Conservation (phyloP, 2,888 invertebrate genomes). For the Venusia cambrica region DNA sequence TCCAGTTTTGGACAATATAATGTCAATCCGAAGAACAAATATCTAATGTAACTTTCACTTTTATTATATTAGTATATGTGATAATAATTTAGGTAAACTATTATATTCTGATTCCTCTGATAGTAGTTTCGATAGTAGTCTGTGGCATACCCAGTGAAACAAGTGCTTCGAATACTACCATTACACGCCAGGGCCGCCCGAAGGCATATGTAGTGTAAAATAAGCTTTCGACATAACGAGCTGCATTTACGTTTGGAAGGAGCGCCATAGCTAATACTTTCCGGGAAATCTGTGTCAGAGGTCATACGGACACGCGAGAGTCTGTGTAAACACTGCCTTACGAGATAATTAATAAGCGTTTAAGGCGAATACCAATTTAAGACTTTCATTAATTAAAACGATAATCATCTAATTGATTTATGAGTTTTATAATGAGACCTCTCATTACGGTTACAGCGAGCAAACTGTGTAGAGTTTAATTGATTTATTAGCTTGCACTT, state of each 20-base stretch:
- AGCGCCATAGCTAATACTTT: slow-evolving; percentile 57
- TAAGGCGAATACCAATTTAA: slow-evolving; percentile 54
- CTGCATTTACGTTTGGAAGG: slow-evolving; percentile 46
- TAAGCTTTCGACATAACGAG: slow-evolving; percentile 64
- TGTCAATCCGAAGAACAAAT: too few species aligned
- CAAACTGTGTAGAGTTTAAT: slow-evolving; percentile 7
- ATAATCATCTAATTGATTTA: slow-evolving; percentile 50
- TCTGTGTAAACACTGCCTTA: slow-evolving; percentile 49
- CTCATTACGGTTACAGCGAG: slow-evolving; percentile 30
- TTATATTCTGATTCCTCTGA: too few species aligned
- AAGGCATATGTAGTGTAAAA: slow-evolving; percentile 49
- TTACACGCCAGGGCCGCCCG: slow-evolving; percentile 38
- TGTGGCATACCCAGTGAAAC: neutral
- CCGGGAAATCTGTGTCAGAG: slow-evolving; percentile 61
- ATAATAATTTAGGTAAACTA: too few species aligned
- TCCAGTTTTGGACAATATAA: too few species aligned
- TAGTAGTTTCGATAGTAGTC: too few species aligned
- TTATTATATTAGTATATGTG: too few species aligned
- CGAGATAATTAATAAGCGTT: slow-evolving; percentile 61
- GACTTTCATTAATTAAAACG: slow-evolving; percentile 55
- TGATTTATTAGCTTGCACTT: slow-evolving; percentile 20
- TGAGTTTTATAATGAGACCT: slow-evolving; percentile 38
- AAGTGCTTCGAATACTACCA: slow-evolving; percentile 18
- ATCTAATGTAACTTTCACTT: too few species aligned
- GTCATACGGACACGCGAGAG: slow-evolving; percentile 54